Conservation (phyloP, 2,888 invertebrate genomes). For the Thysanoteuthis rhombus region DNA sequence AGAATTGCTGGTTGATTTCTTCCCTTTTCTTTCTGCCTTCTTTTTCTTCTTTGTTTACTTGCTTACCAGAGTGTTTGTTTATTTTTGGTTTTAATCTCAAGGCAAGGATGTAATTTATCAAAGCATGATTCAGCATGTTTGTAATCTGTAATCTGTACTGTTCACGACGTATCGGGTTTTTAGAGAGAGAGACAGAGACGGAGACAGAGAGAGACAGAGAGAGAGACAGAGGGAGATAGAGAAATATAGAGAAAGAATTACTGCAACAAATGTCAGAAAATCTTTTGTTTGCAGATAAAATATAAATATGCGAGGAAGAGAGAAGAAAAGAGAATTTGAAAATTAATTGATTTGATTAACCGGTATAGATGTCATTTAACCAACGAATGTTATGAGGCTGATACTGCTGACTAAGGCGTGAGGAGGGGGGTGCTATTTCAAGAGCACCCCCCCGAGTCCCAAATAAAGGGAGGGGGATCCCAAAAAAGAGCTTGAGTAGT, state of each 20-base stretch:
- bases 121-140: neutral
- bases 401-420: neutral
- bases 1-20: too few relatives aligned
- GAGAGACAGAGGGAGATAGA: too few relatives aligned
- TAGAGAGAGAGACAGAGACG: neutral
- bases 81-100: neutral
- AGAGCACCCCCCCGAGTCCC: too few relatives aligned
- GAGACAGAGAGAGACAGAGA: neutral
- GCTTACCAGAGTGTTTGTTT: too few relatives aligned
- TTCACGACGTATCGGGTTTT: neutral
- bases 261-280: neutral
- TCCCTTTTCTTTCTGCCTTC: too few relatives aligned
- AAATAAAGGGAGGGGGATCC: too few relatives aligned
- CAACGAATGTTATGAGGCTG: neutral
- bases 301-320: neutral
- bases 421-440: too few relatives aligned
- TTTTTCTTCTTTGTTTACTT: too few relatives aligned
- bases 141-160: neutral
- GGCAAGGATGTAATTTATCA: neutral
- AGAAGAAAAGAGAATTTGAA: too few relatives aligned
- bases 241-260: neutral
- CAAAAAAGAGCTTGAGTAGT: too few relatives aligned
- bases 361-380: neutral
- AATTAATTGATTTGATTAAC: neutral
- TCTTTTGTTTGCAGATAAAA: neutral